Conservation (phyloP, 2,113 vertebrate species). For the Myotis yumanensis region DNA sequence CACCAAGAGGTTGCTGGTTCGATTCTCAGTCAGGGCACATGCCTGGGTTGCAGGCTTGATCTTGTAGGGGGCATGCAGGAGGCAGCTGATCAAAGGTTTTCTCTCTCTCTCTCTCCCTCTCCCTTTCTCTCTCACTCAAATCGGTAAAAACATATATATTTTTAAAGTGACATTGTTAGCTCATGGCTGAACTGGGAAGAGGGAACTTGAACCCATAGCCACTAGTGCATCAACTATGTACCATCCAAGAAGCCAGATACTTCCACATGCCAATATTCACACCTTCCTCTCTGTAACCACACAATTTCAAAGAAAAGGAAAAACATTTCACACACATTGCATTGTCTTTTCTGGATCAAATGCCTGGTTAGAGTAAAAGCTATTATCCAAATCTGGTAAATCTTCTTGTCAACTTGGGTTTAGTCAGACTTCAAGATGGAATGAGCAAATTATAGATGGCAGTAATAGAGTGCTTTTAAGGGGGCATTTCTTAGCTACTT, state of each 20-base stretch:
- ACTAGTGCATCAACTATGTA: background rate
- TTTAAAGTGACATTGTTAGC: background rate
- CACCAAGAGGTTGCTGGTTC: background rate
- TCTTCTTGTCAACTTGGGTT: conserved; percentile 55
- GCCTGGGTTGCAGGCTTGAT: background rate
- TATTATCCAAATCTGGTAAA: conserved; percentile 58
- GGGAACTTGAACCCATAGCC: background rate
- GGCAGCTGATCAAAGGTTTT: background rate
- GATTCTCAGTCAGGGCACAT: background rate
- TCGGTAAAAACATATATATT: background rate
- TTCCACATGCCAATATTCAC: background rate
- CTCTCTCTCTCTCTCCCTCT: background rate
- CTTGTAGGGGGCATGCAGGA: background rate
- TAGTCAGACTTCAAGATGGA: conserved; percentile 1
- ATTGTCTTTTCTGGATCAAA: conserved; percentile 46
- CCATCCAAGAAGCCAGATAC: too few relatives aligned
- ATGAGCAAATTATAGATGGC: conserved; percentile 58
- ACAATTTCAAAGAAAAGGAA: background rate
- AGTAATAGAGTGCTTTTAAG: background rate
- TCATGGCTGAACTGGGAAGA: background rate
- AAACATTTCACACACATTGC: background rate
- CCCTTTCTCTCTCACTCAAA: background rate
- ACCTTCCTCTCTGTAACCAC: background rate
- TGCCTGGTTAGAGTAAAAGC: conserved; percentile 30
- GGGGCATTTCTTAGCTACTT: background rate